Conservation (phyloP, 1,140 invertebrate species). For the Eumeta japonica region DNA sequence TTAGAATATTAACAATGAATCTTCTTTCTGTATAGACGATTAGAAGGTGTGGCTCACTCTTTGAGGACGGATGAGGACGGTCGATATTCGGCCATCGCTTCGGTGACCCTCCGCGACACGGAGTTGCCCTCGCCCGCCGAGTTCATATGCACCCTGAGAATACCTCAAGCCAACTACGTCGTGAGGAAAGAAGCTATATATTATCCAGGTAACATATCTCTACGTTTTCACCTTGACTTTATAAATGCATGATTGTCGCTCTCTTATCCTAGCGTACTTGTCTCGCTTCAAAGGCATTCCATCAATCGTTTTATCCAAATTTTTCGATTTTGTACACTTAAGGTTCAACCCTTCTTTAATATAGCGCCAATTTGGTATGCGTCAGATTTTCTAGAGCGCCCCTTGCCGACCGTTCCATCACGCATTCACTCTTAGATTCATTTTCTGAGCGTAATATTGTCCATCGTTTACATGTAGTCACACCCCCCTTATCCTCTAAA, state of each 20-base stretch:
- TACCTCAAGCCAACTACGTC: constrained; percentile 65
- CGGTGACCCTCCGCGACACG: constrained; percentile 56
- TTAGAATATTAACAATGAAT: too few species aligned
- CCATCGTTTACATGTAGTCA: too few species aligned
- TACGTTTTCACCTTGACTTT: neutral
- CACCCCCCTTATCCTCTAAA: too few species aligned
- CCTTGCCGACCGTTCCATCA: too few species aligned
- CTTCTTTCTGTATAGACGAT: constrained; percentile 22
- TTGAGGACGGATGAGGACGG: constrained; percentile 34
- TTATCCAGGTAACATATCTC: constrained; percentile 60
- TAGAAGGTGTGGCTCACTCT: constrained; percentile 34
- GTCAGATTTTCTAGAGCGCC: too few species aligned
- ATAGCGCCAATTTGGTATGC: too few species aligned
- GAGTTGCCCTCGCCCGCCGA: constrained; percentile 61
- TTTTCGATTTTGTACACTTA: too few species aligned
- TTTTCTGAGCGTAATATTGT: too few species aligned
- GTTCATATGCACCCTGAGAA: constrained; percentile 65
- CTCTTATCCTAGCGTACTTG: neutral
- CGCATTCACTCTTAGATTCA: too few species aligned
- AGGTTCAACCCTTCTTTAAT: too few species aligned
- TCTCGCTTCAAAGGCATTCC: too few species aligned
- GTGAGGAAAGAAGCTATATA: constrained; percentile 65
- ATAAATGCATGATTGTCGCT: neutral
- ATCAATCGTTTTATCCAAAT: too few species aligned
- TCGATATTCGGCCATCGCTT: constrained; percentile 59